Evolutionary conservation across 2,797 vertebrate genomes (phyloP), one percentile per base, ranked within the genome.

Genomic region (Toxotes lorentzi): DNA sequence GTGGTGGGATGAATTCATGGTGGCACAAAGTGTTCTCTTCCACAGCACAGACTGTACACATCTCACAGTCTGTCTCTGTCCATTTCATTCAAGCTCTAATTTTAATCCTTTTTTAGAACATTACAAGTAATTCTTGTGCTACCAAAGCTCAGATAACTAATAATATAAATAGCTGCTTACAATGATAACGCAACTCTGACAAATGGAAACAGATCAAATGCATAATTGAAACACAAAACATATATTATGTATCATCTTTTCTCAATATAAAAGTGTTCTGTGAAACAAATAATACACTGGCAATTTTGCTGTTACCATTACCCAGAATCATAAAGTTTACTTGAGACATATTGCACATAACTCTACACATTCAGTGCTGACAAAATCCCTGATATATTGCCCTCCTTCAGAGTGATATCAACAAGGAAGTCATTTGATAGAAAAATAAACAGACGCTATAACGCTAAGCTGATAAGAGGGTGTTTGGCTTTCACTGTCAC

Each of bases 11-110:
- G 65, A 81, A 78, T 76, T 67, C 73, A 50, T 61, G 65, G 62
- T 58, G 60, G 87, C 59, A 91, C 84, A 86, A 45, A 82, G 43
- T 78, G 88, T 91, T 88, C 85, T 78, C 61, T 85, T 76, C 73
- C 34, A 57, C 38, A 7, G 61, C 32, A 83, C 83, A 78, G 5
- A 73, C 24, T 57, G 81, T 76, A 54, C 77, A 78, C 38, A 43
- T 60, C 78, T 65, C 57, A 21, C 19, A 13, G 16, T 61, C 62
- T 38, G 61, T 41, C 50, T 70, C 62, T 38, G 61, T 41, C 50
- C 30, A 45, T 48, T 43, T 35, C 38, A 60, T 24, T 41, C 17
- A 23, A 30, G 56, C 10, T 73, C 11, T 2, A 27, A 61, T 51
- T 80, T 50, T 10, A 67, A 27, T 62, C 19, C 1, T 4, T 50